Evolutionary conservation across 2,888 invertebrate genomes (phyloP).

Genomic region (Saturnia japonica): DNA sequence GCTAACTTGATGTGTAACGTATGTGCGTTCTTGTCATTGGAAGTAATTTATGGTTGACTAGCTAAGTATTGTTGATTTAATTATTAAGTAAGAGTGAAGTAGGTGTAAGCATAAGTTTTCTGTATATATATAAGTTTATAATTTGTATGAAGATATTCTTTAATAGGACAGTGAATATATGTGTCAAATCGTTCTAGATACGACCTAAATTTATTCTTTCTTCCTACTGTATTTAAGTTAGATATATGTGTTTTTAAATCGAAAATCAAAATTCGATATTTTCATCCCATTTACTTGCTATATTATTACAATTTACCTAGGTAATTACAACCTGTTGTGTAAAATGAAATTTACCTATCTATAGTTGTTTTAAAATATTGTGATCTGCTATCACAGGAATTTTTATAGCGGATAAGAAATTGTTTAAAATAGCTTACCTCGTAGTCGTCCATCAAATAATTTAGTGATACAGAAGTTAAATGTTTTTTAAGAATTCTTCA

Average conservation of each 20-base stretch:
- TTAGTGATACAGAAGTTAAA: background rate
- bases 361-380: no score
- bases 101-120: background rate
- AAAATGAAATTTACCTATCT: no score
- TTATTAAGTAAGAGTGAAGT: constrained; percentile 2
- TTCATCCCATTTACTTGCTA: background rate
- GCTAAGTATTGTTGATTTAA: background rate
- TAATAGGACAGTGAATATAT: background rate
- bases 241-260: background rate
- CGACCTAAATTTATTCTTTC: background rate
- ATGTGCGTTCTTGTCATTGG: background rate
- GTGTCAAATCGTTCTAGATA: background rate
- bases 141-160: background rate
- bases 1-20: constrained; percentile 36
- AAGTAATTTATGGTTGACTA: background rate
- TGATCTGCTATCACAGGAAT: no score
- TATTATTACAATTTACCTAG: no score
- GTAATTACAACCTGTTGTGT: no score
- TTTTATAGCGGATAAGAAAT: background rate
- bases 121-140: background rate
- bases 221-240: background rate
- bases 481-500: background rate
- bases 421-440: constrained; percentile 46
- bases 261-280: background rate
- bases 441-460: constrained; percentile 61